Evolutionary conservation across 92 coral and sea anemone species (phyloP), one percentile per base, ranked within the genome.

Genomic region (Galaxea fascicularis): DNA sequence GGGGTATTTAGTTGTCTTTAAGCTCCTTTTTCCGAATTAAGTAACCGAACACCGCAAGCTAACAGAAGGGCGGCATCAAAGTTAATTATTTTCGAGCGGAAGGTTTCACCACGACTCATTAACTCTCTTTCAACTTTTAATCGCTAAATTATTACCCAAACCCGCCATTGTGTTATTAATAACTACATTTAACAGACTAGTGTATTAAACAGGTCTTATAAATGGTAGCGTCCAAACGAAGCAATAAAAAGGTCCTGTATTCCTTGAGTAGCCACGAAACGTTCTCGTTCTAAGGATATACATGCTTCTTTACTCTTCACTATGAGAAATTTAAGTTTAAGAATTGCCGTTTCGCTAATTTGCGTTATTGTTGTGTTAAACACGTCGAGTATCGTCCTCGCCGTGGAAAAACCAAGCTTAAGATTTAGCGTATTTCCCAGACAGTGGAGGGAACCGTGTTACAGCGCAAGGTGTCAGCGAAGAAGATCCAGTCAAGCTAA

Each of bases 71-170:
- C 45, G 69, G 5, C 26, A 3, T 39, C 21, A 22, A 21, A 30
- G 63, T 69, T 71, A 82, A 70, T 82, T n/a, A n/a, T n/a, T 70
- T 53, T 47, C 30, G 65, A 30, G 51, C 51, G 71, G 76, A 54
- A 80, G 45, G 47, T 58, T 26, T 62, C 45, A 68, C 74, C 66
- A 52, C 46, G 27, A 10, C 20, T 71, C 31, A 82, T 82, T 82
- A 57, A 69, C 27, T 45, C 27, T 26, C 70, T 25, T 82, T 82
- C 70, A 69, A 46, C 35, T 30, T 82, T 56, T 9, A 45, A 71
- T 14, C 18, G 68, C 27, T 69, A 82, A 72, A 54, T 70, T 69
- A 82, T 69, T 49, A 24, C 35, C 77, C 78, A 54, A 44, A 25
- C 31, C 26, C 11, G 66, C 35, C 65, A 79, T 7, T 25, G 68